These are phyloP conservation scores for Larimichthys crocea DNA, from an alignment of 2,113 vertebrate genomes.

Conservation along the genomic window DNA sequence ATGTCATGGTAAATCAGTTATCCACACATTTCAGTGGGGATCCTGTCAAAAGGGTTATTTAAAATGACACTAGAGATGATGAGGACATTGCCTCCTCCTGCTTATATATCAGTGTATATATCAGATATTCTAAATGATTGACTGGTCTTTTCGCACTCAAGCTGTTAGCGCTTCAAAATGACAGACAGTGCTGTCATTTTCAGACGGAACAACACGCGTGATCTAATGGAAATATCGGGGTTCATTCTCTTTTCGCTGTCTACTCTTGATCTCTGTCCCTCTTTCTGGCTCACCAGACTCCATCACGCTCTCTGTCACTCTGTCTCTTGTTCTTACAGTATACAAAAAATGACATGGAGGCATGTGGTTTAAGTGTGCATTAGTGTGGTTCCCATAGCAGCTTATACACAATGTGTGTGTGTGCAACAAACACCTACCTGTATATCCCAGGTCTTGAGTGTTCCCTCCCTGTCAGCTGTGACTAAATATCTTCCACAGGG, in stretches of 20 bases:
- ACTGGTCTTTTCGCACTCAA: slow-evolving; percentile 25
- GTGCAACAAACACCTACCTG: slow-evolving; percentile 61
- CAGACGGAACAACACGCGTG: slow-evolving; percentile 28
- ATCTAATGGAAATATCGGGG: slow-evolving; percentile 43
- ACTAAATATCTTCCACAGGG: slow-evolving; percentile 75
- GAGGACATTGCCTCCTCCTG: slow-evolving; percentile 9
- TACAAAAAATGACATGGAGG: not conserved
- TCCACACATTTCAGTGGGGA: not conserved
- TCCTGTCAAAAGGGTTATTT: not conserved
- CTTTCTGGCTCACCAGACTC: slow-evolving; percentile 5
- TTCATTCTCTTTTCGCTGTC: slow-evolving; percentile 26
- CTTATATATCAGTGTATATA: slow-evolving; percentile 42
- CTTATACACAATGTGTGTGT: too few relatives aligned
- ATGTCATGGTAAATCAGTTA: not conserved
- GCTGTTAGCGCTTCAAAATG: slow-evolving; percentile 35
- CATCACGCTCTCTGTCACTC: not conserved
- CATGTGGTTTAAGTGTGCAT: not conserved
- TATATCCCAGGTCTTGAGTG: slow-evolving; percentile 80
- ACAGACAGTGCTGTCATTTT: slow-evolving; percentile 47
- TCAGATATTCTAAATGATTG: slow-evolving; percentile 46
- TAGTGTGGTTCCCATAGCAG: not conserved
- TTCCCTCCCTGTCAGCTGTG: slow-evolving; percentile 81
- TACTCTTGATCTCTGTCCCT: slow-evolving; percentile 38
- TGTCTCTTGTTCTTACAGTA: not conserved
- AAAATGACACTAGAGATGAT: slow-evolving; percentile 3